Base-by-base conservation (phyloP, 2,888 invertebrate genomes). In the Platycheirus albimanus region DNA sequence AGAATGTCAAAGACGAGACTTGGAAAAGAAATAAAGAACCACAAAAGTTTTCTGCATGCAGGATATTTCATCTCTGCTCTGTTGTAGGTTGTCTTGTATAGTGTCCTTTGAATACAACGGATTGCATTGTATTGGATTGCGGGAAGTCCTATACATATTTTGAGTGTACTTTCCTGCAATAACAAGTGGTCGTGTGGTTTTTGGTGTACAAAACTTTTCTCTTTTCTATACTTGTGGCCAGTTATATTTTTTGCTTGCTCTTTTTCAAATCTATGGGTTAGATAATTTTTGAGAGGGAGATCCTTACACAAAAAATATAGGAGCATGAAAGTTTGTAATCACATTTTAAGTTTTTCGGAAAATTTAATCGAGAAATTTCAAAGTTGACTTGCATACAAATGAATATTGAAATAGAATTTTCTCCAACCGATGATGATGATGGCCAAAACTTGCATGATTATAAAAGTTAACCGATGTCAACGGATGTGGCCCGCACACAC, bases 181-280 rank as follows among this genome's bases (percentile, higher is more conserved):
- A 61, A 61, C 61, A 61, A 61, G 61, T 61, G 61, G 61, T 61
- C 33, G n/a, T 61, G 45, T 61, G 61, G 61, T 5, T 61, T 61
- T 45, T 30, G 61, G 61, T 30, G 2, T n/a, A n/a, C 2, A 28
- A 41, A 61, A 61, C 43, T 45, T 61, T 61, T 33, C 17, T 61
- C 61, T 61, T 45, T 61, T 61, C 10, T 2, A 11, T 36, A 54
- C 36, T 52, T 52, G 52, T 52, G 30, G 52, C 8, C 30, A 52
- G 2, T 8, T 36, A 24, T 24, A 24, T 13, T 24, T 58, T 58
- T 13, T 10, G 13, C 20, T 24, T 58, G 11, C 38, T 43, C 28
- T 17, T 17, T 43, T 19, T 11, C 8, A 56, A 38, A 24, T 20
- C 38, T 13, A 56, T 24, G n/a, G 38, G 56, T 58, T 41, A 41